Evolutionary conservation across 2,888 invertebrate species (phyloP), one percentile per base, ranked within the genome.

Genomic region (Hypercompe scribonia): DNA sequence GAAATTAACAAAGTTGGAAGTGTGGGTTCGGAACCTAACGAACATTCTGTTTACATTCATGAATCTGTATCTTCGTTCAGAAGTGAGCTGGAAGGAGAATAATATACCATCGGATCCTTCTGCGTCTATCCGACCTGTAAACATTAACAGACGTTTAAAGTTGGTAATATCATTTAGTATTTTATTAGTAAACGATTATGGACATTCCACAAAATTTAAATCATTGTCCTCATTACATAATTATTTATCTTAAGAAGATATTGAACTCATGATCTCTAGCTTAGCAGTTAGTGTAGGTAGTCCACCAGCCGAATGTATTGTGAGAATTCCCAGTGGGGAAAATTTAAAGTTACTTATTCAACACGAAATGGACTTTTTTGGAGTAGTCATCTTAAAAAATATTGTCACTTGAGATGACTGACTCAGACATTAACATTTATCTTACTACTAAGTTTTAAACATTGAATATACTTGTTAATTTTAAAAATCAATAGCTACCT

Each of bases 11-110:
- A 76, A 81, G 81, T 83, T 81, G 2, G 89, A 90, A 0, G 61
- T 71, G 0, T 76, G 83, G 3, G 93, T 73, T 31, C 90, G 84
- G 78, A 95, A 95, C 36, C 95, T 85, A 21, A 95, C 87, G 79
- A 94, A 94, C 86, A 95, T 83, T 0, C 86, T 84, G 84, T 93
- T 87, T 0, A 94, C 94, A 24, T 92, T 89, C 3, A 86, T 75
- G 82, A 95, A 95, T 0, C 94, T 85, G 86, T 89, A 95, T 8
- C 80, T 84, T 1, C 91, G 87, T 54, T 85, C 89, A 0, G 85
- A 77, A n/a, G 66, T 84, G 64, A 95, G 80, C 0, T 78, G 81
- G 81, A 92, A 91, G 0, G 95, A 89, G 85, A 95, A 93, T 0
- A 95, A 71, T 0, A 95, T 77, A 0, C 95, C 94, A 0, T 93